Percentiles rank a stretch among this genome's conserved stretches.
Conservation (phyloP, 2,797 vertebrate genomes). For the Toxotes lorentzi region DNA sequence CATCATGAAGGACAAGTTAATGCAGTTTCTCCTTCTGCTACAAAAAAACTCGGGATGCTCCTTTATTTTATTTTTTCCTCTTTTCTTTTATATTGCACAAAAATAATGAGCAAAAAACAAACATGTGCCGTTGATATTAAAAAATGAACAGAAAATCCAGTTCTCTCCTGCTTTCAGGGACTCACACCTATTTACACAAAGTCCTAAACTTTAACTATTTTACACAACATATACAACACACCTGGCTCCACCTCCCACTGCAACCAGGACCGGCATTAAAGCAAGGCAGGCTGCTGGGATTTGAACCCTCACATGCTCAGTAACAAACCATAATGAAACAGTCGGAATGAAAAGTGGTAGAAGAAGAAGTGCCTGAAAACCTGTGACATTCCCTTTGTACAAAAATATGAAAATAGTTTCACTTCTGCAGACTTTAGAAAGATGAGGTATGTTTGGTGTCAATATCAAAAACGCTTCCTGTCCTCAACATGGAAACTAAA, state of each 20-base stretch:
- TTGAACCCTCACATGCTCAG: slow-evolving; percentile 87
- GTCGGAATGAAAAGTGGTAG: slow-evolving; percentile 82
- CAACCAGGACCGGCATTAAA: slow-evolving; percentile 94
- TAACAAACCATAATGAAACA: slow-evolving; percentile 16
- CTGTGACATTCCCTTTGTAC: slow-evolving; percentile 92
- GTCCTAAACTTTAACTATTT: slow-evolving; percentile 89
- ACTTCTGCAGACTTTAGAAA: slow-evolving; percentile 89
- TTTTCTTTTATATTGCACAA: slow-evolving; percentile 93
- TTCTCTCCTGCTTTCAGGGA: slow-evolving; percentile 92
- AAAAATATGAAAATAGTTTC: slow-evolving; percentile 99
- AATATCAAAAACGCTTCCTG: slow-evolving; percentile 93
- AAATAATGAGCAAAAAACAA: slow-evolving; percentile 86
- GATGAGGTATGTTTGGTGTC: slow-evolving; percentile 94
- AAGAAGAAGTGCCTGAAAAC: slow-evolving; percentile 91
- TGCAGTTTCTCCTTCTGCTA: slow-evolving; percentile 89
- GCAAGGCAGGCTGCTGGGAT: slow-evolving; percentile 86
- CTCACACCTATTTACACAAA: slow-evolving; percentile 94
- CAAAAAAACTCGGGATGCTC: slow-evolving; percentile 91
- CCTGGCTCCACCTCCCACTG: too few relatives aligned
- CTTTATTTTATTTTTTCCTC: slow-evolving; percentile 76
- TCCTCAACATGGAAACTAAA: background rate
- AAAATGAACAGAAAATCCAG: slow-evolving; percentile 89
- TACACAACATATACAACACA: slow-evolving; percentile 97
- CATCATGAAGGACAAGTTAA: slow-evolving; percentile 88
- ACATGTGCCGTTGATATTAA: slow-evolving; percentile 84